Evolutionary conservation across 1,140 invertebrate species (phyloP).

Genomic region (Camponotus vicinus): DNA sequence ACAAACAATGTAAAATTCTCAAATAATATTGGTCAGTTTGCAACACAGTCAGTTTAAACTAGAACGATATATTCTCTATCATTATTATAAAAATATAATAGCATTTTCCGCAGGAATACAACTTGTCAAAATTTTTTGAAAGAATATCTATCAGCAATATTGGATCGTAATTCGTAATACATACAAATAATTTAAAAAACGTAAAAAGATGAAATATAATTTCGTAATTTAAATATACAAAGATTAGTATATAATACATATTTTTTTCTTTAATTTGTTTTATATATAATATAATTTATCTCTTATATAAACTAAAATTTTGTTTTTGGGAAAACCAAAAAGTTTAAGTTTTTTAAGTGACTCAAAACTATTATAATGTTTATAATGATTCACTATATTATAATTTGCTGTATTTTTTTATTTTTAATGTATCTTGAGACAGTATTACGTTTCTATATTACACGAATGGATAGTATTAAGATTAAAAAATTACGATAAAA

Average conservation of each 20-base stretch:
- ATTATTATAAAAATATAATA: not conserved
- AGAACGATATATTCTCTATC: not conserved
- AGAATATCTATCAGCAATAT: conserved; percentile 7
- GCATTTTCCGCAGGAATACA: not conserved
- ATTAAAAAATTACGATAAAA: not conserved
- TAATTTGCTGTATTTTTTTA: not conserved
- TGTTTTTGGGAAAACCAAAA: not conserved
- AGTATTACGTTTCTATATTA: conserved; percentile 1
- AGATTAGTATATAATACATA: conserved; percentile 15
- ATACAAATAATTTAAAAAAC: conserved; percentile 33
- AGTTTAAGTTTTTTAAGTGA: too few species aligned
- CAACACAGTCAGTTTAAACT: not conserved
- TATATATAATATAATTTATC: conserved; percentile 60
- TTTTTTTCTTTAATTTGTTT: conserved; percentile 54
- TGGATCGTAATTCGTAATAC: conserved; percentile 36
- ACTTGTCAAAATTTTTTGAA: conserved; percentile 20
- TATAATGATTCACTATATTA: not conserved
- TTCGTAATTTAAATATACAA: not conserved
- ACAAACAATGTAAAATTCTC: conserved; percentile 47
- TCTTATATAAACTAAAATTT: conserved; percentile 1
- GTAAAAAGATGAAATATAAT: conserved; percentile 34
- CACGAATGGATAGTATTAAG: not conserved
- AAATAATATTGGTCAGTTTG: conserved; percentile 22
- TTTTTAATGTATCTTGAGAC: not conserved
- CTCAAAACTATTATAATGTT: not conserved